Evolutionary conservation across 2,888 invertebrate species (phyloP).

Genomic region (Ophion costatus): DNA sequence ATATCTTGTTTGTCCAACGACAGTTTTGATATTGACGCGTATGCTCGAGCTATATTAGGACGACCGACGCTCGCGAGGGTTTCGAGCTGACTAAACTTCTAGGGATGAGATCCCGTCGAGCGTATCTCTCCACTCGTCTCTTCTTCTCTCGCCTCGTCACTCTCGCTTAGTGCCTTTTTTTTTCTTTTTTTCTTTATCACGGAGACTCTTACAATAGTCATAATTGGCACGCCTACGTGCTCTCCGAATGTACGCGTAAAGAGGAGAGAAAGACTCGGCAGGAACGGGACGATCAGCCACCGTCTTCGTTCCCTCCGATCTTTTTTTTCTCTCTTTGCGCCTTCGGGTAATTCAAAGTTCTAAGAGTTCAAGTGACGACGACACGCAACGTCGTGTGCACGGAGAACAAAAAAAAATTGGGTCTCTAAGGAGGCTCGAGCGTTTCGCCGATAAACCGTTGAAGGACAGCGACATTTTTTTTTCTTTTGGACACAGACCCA

Average conservation of each 20-base stretch:
- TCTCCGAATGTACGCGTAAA: constrained; percentile 28
- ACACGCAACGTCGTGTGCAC: constrained; percentile 37
- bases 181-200: constrained; percentile 55
- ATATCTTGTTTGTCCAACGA: constrained; percentile 11
- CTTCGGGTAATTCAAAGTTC: constrained; percentile 46
- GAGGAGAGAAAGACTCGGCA: constrained; percentile 17
- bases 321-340: constrained; percentile 1
- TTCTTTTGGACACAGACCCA: no score
- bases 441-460: not conserved
- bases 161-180: constrained; percentile 14
- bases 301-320: not conserved
- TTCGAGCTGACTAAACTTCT: constrained; percentile 63
- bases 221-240: constrained; percentile 63
- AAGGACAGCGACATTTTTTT: not conserved
- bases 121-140: constrained; percentile 16
- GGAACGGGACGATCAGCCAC: constrained; percentile 28
- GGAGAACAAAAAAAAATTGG: constrained; percentile 6
- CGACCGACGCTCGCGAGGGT: constrained; percentile 63
- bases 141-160: constrained; percentile 14
- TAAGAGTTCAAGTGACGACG: constrained; percentile 35
- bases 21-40: not conserved
- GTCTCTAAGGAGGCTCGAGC: not conserved
- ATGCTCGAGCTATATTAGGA: constrained; percentile 37
- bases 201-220: constrained; percentile 50
- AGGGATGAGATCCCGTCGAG: constrained; percentile 60